Evolutionary conservation across 2,797 vertebrate species (phyloP).

Genomic region (Bradypus variegatus): DNA sequence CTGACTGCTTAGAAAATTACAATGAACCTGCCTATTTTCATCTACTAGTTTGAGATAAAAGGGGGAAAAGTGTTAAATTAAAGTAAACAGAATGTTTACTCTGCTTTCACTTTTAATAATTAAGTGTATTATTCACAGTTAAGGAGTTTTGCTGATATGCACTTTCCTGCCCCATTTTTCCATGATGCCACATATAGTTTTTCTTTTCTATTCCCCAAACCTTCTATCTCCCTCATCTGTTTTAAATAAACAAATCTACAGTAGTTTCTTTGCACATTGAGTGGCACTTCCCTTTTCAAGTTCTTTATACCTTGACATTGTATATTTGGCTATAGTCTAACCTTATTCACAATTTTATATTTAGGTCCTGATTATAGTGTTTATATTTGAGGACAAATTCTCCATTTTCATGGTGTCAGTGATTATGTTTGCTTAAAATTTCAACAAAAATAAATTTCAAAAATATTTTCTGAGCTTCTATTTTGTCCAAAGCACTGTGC

Average conservation of each 20-base stretch:
- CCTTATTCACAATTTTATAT: not conserved
- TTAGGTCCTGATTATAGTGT: slow-evolving; percentile 3
- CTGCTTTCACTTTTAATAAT: slow-evolving; percentile 53
- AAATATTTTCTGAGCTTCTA: not conserved
- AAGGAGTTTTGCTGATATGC: not conserved
- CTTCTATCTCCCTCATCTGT: not conserved
- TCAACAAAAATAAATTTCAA: not conserved
- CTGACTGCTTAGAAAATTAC: slow-evolving; percentile 50
- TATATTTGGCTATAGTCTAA: not conserved
- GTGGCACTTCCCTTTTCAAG: not conserved
- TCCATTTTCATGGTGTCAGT: not conserved
- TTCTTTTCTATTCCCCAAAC: not conserved
- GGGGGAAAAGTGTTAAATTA: slow-evolving; percentile 39
- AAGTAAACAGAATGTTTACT: slow-evolving; percentile 50
- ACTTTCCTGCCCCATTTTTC: not conserved
- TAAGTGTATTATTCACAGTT: slow-evolving; percentile 39
- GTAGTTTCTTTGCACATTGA: not conserved
- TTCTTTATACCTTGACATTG: not conserved
- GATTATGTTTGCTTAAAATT: not conserved
- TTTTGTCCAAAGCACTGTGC: not conserved
- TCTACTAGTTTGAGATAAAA: slow-evolving; percentile 38
- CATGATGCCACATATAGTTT: not conserved
- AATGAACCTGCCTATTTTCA: slow-evolving; percentile 44
- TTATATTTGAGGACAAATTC: not conserved
- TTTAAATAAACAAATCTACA: not conserved